Evolutionary conservation across 2,113 vertebrate genomes (phyloP).

Genomic region (Eptatretus burgeri): DNA sequence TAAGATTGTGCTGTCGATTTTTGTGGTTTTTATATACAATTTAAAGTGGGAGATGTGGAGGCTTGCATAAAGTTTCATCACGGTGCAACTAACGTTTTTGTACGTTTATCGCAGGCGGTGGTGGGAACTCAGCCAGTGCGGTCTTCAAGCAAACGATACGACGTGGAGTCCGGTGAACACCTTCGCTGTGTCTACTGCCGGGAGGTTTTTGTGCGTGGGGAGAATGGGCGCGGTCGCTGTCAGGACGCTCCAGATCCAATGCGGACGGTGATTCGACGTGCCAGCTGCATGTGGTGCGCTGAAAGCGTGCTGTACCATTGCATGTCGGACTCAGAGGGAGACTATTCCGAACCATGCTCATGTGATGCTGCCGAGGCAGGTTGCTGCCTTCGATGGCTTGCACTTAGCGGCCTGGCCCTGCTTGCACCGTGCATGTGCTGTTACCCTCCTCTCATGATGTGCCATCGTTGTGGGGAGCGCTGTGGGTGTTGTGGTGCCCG

Average conservation of each 20-base stretch:
- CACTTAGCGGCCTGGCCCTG: slow-evolving; percentile 40
- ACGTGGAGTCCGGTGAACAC: slow-evolving; percentile 11
- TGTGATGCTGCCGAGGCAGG: slow-evolving; percentile 45
- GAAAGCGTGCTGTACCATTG: slow-evolving; percentile 78
- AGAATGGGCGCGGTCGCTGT: slow-evolving; percentile 52
- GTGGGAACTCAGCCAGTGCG: slow-evolving; percentile 2
- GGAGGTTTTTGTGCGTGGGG: slow-evolving; percentile 38
- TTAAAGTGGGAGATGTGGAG: too few species aligned
- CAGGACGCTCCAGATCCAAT: slow-evolving; percentile 54
- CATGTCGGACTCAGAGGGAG: slow-evolving; percentile 70
- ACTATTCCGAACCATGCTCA: slow-evolving; percentile 71
- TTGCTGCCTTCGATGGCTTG: slow-evolving; percentile 53
- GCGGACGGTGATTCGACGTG: slow-evolving; percentile 39
- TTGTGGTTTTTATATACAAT: too few species aligned
- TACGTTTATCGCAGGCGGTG: background rate
- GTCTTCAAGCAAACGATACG: background rate
- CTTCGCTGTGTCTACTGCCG: slow-evolving; percentile 62
- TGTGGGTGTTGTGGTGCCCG: slow-evolving; percentile 58
- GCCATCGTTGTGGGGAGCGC: slow-evolving; percentile 48
- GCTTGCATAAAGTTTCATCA: too few species aligned
- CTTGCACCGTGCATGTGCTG: slow-evolving; percentile 79
- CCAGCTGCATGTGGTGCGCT: slow-evolving; percentile 68
- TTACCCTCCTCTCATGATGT: slow-evolving; percentile 54
- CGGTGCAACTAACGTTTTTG: too few species aligned
- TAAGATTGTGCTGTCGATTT: too few species aligned